A percentile compares a stretch with the other conserved stretches of the same genome.
These are phyloP conservation scores for Myotis findleyi DNA, from an alignment of 2,797 vertebrate genomes.

Conservation along the genomic window DNA sequence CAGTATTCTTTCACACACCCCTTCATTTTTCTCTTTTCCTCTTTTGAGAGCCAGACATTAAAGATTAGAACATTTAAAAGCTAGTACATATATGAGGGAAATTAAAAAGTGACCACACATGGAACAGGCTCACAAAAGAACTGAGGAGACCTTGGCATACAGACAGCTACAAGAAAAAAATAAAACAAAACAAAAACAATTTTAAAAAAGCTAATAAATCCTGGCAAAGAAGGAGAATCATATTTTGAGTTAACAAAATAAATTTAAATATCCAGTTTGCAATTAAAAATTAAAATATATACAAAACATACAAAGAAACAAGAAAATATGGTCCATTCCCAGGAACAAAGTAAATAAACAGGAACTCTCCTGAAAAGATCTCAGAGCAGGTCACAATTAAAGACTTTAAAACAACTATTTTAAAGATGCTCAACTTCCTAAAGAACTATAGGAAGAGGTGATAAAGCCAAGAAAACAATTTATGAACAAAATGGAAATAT, in stretches of 20 bases:
- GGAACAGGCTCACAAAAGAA: background rate
- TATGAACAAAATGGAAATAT: background rate
- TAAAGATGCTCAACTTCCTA: too few relatives aligned
- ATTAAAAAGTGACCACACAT: background rate
- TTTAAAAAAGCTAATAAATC: background rate
- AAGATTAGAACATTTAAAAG: background rate
- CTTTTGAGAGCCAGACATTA: background rate
- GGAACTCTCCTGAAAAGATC: background rate
- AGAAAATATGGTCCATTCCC: background rate
- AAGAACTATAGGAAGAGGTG: background rate
- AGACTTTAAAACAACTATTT: background rate
- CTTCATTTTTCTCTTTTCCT: background rate
- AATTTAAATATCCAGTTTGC: too few relatives aligned
- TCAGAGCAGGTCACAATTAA: background rate
- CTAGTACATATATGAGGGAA: background rate
- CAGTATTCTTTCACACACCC: background rate
- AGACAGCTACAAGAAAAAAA: background rate
- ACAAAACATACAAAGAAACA: background rate
- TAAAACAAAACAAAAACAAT: background rate
- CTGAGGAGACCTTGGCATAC: background rate
- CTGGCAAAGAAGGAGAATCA: background rate
- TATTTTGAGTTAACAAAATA: too few relatives aligned
- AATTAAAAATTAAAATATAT: background rate
- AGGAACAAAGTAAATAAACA: background rate
- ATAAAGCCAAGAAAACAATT: background rate